Percentiles rank a stretch among this genome's conserved stretches.
Evolutionary conservation across 2,888 invertebrate genomes (phyloP).

Genomic region (Caenorhabditis doughertyi): DNA sequence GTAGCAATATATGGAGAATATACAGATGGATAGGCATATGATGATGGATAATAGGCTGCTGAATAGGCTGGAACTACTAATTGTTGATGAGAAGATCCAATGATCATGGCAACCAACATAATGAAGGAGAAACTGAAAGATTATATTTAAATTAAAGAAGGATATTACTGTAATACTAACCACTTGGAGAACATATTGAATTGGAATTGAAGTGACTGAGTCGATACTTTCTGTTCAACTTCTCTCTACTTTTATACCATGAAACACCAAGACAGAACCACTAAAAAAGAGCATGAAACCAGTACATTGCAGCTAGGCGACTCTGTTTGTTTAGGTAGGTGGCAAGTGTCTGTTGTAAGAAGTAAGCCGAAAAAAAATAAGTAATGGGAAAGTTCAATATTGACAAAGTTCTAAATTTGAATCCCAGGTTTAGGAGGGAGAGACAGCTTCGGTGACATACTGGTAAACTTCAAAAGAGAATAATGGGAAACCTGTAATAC

Average conservation of each 20-base stretch:
- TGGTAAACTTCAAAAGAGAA: too few relatives aligned
- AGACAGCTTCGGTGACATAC: too few relatives aligned
- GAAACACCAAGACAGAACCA: slow-evolving; percentile 53
- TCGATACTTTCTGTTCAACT: background rate
- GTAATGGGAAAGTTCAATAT: background rate
- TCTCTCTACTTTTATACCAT: background rate
- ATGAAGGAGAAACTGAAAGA: slow-evolving; percentile 36
- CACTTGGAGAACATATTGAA: slow-evolving; percentile 1
- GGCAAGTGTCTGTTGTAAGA: too few relatives aligned
- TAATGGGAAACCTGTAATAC: too few relatives aligned
- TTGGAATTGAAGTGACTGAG: slow-evolving; percentile 2
- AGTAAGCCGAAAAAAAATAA: too few relatives aligned
- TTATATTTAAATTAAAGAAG: background rate
- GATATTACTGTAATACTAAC: background rate
- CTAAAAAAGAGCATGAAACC: background rate
- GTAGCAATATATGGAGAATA: slow-evolving; percentile 50
- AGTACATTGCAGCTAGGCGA: background rate
- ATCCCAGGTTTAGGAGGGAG: background rate
- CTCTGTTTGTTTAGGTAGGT: background rate
- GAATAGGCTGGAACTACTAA: slow-evolving; percentile 51
- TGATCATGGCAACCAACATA: slow-evolving; percentile 42
- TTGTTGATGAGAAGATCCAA: slow-evolving; percentile 38
- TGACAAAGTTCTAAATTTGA: background rate
- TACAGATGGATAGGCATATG: slow-evolving; percentile 52
- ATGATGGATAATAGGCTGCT: slow-evolving; percentile 47